Evolutionary conservation across 1,140 invertebrate genomes (phyloP), one percentile per base, ranked within the genome.

Genomic region (Eupristina koningsbergeri): DNA sequence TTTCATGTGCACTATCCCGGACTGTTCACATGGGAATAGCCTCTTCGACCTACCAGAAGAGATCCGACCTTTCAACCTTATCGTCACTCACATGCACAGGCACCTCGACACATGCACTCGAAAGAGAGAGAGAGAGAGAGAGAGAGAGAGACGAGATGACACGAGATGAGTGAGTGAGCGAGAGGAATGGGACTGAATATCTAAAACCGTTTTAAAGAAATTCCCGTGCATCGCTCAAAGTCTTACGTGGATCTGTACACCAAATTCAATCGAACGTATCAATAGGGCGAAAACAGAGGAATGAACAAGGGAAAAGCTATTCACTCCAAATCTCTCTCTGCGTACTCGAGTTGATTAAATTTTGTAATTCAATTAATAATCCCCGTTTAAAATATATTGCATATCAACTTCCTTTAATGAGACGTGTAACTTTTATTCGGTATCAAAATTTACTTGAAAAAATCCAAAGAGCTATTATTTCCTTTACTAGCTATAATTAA

Each of bases 11-110:
- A 29, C 3, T 7, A 63, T 0, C 75, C 22, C 31, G 11, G 5
- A 75, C 78, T 79, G 81, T 86, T 84, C 87, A 86, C 84, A 84
- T 86, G 86, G 85, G 85, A 89, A 88, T 88, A 86, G 84, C 13
- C 77, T 85, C 85, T 83, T 61, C 73, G 61, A 84, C 58, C 84
- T 82, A 63, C 73, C 83, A 82, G 75, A 86, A 85, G 84, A 86
- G 76, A 79, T 84, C 79, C 86, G 80, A 84, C 80, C 67, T 82
- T 80, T 87, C 84, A 84, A 87, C 85, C 76, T 83, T 83, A 83
- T 80, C 86, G 85, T 77, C 45, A 41, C 64, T 63, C 22, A 81
- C 73, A 73, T 84, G 80, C 31, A 85, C 82, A 76, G 78, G 58
- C 39, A 84, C 83, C 71, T 84, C 84, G 85, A 84, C 81, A 31